phyloP scores from a whole-genome alignment of 2,113 vertebrate species.

The Mesocricetus auratus region DNA sequence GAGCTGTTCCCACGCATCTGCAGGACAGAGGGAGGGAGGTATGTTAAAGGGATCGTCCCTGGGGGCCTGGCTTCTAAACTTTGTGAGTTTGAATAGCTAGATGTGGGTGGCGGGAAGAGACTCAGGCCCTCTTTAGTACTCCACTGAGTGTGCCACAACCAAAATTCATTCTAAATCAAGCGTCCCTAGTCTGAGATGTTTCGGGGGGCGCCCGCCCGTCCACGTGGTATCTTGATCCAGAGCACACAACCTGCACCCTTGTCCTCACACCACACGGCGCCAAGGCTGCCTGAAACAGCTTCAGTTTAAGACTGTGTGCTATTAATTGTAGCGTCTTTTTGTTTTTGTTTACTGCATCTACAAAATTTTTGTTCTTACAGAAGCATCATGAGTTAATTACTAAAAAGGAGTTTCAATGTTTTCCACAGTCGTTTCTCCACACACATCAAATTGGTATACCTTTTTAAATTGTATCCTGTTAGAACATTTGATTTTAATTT shows the following conservation, averaged over 20 bases:
- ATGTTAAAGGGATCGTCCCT: not conserved
- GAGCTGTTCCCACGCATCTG: slow-evolving; percentile 84
- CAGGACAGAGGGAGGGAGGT: slow-evolving; percentile 10
- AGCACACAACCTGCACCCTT: too few relatives aligned
- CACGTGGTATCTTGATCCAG: not conserved
- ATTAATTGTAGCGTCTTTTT: not conserved
- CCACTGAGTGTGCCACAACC: not conserved
- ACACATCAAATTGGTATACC: too few relatives aligned
- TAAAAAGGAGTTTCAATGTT: not conserved
- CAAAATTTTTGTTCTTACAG: not conserved
- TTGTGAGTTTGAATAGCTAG: not conserved
- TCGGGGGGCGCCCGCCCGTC: not conserved
- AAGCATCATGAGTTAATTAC: not conserved
- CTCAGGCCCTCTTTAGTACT: not conserved
- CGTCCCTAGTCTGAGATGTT: not conserved
- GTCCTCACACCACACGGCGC: too few relatives aligned
- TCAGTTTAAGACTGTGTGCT: not conserved
- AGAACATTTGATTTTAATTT: not conserved
- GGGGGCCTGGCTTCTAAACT: not conserved
- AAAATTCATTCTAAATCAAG: not conserved
- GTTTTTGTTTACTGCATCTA: not conserved
- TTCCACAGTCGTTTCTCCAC: not conserved
- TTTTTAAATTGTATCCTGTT: not conserved
- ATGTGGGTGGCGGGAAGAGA: not conserved
- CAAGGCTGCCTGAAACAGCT: not conserved